phyloP scores from a whole-genome alignment of 1,140 invertebrate species.

The Drosophila erecta region DNA sequence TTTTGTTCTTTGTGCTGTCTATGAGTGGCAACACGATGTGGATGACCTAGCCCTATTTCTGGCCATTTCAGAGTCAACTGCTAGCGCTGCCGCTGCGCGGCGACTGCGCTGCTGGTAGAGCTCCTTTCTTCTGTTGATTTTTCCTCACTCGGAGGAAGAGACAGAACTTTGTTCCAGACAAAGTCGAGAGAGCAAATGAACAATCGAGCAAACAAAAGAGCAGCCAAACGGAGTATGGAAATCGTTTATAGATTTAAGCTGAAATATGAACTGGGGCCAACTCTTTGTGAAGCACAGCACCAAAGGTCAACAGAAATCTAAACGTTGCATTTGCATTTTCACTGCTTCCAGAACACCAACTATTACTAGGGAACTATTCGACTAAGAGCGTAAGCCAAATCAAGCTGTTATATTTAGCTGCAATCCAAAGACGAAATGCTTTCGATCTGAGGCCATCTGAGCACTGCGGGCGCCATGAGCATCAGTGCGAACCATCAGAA shows the following conservation, averaged over 20 bases:
- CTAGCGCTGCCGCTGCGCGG: constrained; percentile 13
- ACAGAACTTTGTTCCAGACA: not conserved
- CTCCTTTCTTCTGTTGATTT: constrained; percentile 10
- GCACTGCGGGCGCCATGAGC: constrained; percentile 20
- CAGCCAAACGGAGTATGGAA: not conserved
- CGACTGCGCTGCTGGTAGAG: constrained; percentile 46
- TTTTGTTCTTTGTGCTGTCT: not conserved
- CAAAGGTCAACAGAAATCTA: too few species aligned
- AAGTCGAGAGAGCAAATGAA: constrained; percentile 1
- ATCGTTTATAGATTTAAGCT: too few species aligned
- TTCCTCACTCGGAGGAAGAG: not conserved
- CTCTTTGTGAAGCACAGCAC: too few species aligned
- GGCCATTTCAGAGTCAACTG: constrained; percentile 54
- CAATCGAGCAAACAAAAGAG: not conserved
- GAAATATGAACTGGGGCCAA: too few species aligned
- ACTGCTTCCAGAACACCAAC: constrained; percentile 18
- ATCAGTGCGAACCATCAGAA: constrained; percentile 3
- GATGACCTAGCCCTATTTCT: constrained; percentile 81
- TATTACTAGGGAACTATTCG: not conserved
- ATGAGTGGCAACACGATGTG: constrained; percentile 23
- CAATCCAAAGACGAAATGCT: constrained; percentile 12
- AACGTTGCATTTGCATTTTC: not conserved
- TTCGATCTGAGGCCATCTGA: constrained; percentile 6
- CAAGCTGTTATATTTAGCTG: constrained; percentile 1
- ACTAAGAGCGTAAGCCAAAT: constrained; percentile 4